These are phyloP conservation scores for Apomyelois bistriatella DNA, from an alignment of 2,888 invertebrate genomes.

Conservation along the genomic window DNA sequence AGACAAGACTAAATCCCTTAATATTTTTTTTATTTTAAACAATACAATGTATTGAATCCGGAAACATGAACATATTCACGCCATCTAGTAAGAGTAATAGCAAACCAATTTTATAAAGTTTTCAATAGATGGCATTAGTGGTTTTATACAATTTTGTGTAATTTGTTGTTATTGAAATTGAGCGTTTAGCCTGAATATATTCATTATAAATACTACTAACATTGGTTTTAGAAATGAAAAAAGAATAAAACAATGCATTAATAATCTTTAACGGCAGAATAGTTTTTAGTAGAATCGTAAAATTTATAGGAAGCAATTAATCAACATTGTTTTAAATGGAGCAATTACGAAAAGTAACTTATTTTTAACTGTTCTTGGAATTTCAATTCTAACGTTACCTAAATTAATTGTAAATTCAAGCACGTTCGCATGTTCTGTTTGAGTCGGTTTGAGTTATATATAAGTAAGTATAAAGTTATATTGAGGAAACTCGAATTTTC, in stretches of 20 bases:
- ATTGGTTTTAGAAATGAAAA: too few species aligned
- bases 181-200: too few species aligned
- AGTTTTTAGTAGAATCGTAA: not conserved
- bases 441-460: not conserved
- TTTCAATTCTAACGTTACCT: not conserved
- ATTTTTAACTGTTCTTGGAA: not conserved
- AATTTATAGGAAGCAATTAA: slow-evolving; percentile 1
- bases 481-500: too few species aligned
- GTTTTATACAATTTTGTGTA: not conserved
- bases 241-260: too few species aligned
- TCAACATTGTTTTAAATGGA: slow-evolving; percentile 6
- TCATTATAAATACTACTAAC: too few species aligned
- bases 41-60: too few species aligned
- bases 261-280: not conserved
- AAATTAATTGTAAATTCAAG: not conserved
- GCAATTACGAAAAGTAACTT: slow-evolving; percentile 7
- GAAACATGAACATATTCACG: not conserved
- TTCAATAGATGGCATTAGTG: not conserved
- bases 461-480: not conserved
- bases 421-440: not conserved
- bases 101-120: not conserved
- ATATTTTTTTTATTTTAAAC: too few species aligned
- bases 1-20: too few species aligned
- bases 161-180: too few species aligned
- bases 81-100: not conserved